Base-by-base conservation (phyloP, 2,888 invertebrate genomes). In the Polia nebulosa region DNA sequence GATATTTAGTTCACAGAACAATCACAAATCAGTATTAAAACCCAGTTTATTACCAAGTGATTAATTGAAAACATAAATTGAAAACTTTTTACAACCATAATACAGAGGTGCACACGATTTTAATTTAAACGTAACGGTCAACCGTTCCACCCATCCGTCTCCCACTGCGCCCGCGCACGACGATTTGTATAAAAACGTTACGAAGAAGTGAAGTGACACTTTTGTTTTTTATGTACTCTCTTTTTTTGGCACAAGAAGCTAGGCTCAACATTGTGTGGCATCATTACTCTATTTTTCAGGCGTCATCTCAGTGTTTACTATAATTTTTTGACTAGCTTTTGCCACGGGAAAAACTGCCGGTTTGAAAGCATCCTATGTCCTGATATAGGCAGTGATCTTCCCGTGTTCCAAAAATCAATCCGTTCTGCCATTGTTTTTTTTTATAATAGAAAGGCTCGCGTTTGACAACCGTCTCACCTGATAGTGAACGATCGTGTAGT, bases 111-210 rank as follows among this genome's bases (percentile, higher is more conserved):
- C 55, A 61, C 80, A 62, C 64, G 74, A 47, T 66, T 77, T 82
- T 77, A 77, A 83, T 81, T 81, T 74, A 58, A 76, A 77, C 17
- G 11, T 81, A 83, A 81, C 81, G 81, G 81, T 74, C 20, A 13
- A 49, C 47, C 15, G 44, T 65, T 70, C 52, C 34, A 61, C 47
- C 15, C 39, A 62, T 70, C 52, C 34, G 58, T 49, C 62, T 68
- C 70, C 68, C 60, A 71, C 63, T 52, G 77, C 52, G 68, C 52
- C 11, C 34, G 76, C 57, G 70, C 63, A 49, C 20, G 34, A 4
- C 5, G 25, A 17, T 45, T 34, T 20, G 15, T 27, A 39, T 29
- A 69, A 75, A 80, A 80, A 80, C 32, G n/a, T 49, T 25, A n/a
- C n/a, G n/a, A n/a, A n/a, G n/a, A n/a, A n/a, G n/a, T 36, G 2